Conservation (phyloP, 2,113 vertebrate species). For the Pardalotus punctatus region DNA sequence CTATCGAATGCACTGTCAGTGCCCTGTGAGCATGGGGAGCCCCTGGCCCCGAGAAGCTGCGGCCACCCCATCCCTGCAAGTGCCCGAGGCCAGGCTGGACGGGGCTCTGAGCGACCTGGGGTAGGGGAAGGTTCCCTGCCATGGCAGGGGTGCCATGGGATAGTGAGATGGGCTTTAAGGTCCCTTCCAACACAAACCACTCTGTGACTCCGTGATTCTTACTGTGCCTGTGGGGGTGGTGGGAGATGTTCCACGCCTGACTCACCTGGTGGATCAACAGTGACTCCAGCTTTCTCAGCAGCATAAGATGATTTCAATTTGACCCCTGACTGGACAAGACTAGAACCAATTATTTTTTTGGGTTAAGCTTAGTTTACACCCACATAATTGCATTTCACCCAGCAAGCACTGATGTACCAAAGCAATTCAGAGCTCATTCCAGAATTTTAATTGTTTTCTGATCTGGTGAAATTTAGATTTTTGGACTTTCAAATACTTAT, state of each 20-base stretch:
- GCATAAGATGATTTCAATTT: neutral
- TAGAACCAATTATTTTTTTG: neutral
- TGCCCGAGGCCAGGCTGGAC: neutral
- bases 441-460: neutral
- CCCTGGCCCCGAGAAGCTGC: neutral
- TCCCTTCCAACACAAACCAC: neutral
- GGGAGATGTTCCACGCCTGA: neutral
- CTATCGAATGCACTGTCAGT: rapidly evolving
- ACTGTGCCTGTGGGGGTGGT: rapidly evolving
- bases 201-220: neutral
- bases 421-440: neutral
- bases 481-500: neutral
- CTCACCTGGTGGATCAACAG: neutral
- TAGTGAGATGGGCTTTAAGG: neutral
- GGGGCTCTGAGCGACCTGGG: neutral
- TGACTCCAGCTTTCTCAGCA: neutral
- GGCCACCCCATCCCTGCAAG: neutral
- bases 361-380: neutral
- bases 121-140: neutral
- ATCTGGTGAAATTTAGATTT: neutral
- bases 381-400: neutral
- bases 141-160: neutral
- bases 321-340: neutral
- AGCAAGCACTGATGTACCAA: neutral
- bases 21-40: neutral